Percentiles rank a stretch among this genome's conserved stretches.
Conservation (phyloP, 2,113 vertebrate genomes). For the Illadopsis cleaveri region DNA sequence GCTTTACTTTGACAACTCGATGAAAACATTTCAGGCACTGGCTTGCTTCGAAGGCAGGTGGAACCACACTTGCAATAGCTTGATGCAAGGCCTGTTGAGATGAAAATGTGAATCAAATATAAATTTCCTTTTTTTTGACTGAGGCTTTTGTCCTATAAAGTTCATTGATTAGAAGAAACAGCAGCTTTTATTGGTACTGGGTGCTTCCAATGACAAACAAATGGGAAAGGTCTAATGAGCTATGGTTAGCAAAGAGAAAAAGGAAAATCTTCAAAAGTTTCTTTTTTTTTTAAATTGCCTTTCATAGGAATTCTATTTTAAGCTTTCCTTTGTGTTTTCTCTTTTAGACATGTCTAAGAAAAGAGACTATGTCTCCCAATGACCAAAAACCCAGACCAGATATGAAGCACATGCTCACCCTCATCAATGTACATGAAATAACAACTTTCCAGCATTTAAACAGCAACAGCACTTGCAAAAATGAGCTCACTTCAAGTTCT, state of each 20-base stretch:
- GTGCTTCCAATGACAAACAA: neutral
- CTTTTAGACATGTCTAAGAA: slow-evolving; percentile 74
- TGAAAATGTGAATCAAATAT: neutral
- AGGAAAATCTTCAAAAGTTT: neutral
- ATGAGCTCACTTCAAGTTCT: slow-evolving; percentile 21
- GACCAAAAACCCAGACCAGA: slow-evolving; percentile 46
- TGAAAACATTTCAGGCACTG: neutral
- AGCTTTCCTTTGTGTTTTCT: slow-evolving; percentile 12
- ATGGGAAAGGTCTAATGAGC: neutral
- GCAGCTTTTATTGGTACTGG: neutral
- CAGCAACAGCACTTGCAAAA: slow-evolving; percentile 6
- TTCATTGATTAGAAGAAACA: neutral
- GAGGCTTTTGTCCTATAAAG: neutral
- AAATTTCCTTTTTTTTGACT: neutral
- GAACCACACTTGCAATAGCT: neutral
- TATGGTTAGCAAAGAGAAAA: neutral
- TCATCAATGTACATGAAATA: slow-evolving; percentile 3
- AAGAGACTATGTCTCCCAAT: slow-evolving; percentile 66
- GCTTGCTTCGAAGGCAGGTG: neutral
- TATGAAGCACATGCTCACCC: slow-evolving; percentile 39
- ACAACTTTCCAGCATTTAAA: neutral
- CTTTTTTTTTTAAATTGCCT: neutral
- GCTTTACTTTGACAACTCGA: neutral
- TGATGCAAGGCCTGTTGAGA: neutral
- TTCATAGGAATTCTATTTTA: neutral